Conservation (phyloP, 2,888 invertebrate species). For the Chymomyza caudatula region DNA sequence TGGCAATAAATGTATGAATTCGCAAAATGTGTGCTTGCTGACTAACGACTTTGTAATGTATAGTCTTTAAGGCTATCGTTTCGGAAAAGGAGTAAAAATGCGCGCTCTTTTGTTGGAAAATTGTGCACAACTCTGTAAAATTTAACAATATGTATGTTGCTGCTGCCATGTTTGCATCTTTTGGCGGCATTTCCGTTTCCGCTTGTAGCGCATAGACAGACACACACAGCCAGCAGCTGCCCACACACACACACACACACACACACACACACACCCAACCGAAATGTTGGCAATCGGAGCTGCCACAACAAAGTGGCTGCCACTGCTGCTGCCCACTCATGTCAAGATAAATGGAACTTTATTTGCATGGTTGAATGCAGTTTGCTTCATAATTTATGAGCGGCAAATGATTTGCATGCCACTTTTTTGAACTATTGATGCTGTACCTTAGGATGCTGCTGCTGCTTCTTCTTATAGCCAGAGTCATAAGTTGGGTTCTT, state of each 20-base stretch:
- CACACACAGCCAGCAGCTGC: background rate
- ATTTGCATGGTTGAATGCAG: slow-evolving; percentile 42
- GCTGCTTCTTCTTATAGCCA: background rate
- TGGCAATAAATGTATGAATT: no score
- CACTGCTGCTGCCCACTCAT: slow-evolving; percentile 1
- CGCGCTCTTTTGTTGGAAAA: background rate
- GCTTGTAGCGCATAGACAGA: slow-evolving; percentile 30
- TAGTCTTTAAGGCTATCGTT: no score
- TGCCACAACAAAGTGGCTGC: background rate
- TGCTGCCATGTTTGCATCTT: slow-evolving; percentile 15
- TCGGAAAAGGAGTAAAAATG: no score
- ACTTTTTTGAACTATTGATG: slow-evolving; percentile 19
- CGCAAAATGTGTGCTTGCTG: no score
- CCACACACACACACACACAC: background rate
- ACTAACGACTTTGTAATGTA: no score
- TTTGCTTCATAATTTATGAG: slow-evolving; percentile 58
- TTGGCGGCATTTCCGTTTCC: slow-evolving; percentile 61
- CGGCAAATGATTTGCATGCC: slow-evolving; percentile 66
- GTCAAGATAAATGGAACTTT: slow-evolving; percentile 62
- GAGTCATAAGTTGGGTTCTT: slow-evolving; percentile 13
- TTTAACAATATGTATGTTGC: background rate
- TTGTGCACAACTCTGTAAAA: slow-evolving; percentile 3
- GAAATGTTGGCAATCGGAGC: background rate
- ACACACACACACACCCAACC: background rate
- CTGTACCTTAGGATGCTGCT: background rate